phyloP scores from a whole-genome alignment of 2,113 vertebrate species.

The Nasalis larvatus region DNA sequence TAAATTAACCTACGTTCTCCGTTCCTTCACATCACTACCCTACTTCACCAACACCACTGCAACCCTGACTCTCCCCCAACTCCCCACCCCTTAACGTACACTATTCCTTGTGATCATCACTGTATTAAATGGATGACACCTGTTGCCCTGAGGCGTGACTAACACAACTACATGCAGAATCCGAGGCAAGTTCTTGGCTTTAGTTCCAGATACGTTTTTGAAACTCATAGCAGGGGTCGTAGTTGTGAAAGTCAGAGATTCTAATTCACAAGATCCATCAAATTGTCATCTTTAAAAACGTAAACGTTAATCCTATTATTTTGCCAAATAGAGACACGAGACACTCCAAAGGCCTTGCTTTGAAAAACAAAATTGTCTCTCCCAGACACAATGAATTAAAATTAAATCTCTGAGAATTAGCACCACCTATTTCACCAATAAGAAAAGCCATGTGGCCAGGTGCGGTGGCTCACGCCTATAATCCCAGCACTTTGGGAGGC shows the following conservation, averaged over 20 bases:
- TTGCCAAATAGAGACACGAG: not conserved
- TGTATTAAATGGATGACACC: not conserved
- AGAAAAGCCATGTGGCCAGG: not conserved
- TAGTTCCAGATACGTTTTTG: not conserved
- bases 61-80: not conserved
- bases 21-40: not conserved
- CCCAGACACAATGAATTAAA: not conserved
- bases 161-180: not conserved
- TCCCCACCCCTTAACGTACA: no score
- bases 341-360: not conserved
- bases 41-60: not conserved
- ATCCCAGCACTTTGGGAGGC: no score
- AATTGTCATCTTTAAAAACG: conserved; percentile 13
- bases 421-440: not conserved
- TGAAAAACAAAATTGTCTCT: not conserved
- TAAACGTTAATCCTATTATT: conserved; percentile 48
- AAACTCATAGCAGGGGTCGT: conserved; percentile 17
- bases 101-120: not conserved
- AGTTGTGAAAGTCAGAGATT: conserved; percentile 9
- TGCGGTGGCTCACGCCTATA: no score
- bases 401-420: conserved; percentile 18
- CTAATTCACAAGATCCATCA: not conserved
- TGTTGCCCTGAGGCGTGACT: not conserved
- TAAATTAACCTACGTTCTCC: not conserved
- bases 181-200: conserved; percentile 11